Evolutionary conservation across 1,140 invertebrate genomes (phyloP).

Genomic region (Lepidostoma basale): DNA sequence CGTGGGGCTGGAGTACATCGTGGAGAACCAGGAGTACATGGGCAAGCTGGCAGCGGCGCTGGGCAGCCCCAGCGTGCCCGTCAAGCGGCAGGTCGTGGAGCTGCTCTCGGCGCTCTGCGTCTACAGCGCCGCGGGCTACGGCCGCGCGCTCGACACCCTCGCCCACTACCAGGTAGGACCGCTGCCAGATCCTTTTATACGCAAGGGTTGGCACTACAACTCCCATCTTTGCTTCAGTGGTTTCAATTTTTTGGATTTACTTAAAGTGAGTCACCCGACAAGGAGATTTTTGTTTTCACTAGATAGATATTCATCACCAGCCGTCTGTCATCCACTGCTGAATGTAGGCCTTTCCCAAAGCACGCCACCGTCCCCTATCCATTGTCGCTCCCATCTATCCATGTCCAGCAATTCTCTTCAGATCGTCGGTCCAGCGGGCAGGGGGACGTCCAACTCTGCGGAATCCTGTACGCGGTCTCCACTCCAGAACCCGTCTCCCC

Average conservation of each 20-base stretch:
- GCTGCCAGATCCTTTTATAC: too few relatives aligned
- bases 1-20: conserved; percentile 90
- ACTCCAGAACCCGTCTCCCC: too few relatives aligned
- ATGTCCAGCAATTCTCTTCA: too few relatives aligned
- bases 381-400: too few relatives aligned
- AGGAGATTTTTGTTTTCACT: not conserved
- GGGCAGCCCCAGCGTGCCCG: conserved; percentile 81
- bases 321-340: too few relatives aligned
- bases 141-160: conserved; percentile 82
- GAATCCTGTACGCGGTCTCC: too few relatives aligned
- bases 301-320: not conserved
- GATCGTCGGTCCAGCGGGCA: too few relatives aligned
- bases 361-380: too few relatives aligned
- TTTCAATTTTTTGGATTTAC: not conserved
- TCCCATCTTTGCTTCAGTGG: too few relatives aligned
- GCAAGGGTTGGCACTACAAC: too few relatives aligned
- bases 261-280: not conserved
- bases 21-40: conserved; percentile 91
- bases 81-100: conserved; percentile 93
- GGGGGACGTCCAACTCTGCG: too few relatives aligned
- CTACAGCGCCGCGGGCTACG: conserved; percentile 85
- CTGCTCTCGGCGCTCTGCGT: conserved; percentile 88
- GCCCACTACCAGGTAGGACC: conserved; percentile 88
- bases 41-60: conserved; percentile 87
- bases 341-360: too few relatives aligned